Conservation (phyloP, 2,797 vertebrate genomes). For the Gymnothorax reevesii region DNA sequence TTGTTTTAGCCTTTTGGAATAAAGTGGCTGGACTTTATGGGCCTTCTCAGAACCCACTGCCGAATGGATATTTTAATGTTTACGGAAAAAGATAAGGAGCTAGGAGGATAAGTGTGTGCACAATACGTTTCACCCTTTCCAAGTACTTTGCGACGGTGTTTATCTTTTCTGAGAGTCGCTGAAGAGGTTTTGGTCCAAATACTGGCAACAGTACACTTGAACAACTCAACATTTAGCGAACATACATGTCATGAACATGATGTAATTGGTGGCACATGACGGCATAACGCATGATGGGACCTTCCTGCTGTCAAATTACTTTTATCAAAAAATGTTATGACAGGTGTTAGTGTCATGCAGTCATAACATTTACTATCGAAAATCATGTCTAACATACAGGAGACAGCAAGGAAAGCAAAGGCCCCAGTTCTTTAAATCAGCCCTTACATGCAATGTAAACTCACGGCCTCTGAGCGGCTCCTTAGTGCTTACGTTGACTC, state of each 20-base stretch:
- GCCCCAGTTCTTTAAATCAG: background rate
- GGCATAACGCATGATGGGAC: too few species aligned
- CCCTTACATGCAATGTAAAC: background rate
- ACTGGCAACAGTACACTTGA: too few species aligned
- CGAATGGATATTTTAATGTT: background rate
- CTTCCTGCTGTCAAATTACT: too few species aligned
- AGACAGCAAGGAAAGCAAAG: background rate
- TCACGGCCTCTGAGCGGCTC: background rate
- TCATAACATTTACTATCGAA: too few species aligned
- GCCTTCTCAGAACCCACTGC: background rate
- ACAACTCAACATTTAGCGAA: too few species aligned
- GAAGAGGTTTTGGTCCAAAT: too few species aligned
- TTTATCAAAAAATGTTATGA: too few species aligned
- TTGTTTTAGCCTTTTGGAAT: slow-evolving; percentile 45
- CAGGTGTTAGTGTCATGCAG: too few species aligned
- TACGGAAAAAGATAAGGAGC: background rate
- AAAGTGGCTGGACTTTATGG: background rate
- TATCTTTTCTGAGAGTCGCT: background rate
- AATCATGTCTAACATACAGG: background rate
- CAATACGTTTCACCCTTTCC: background rate
- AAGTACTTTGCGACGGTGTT: background rate
- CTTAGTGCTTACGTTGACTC: background rate
- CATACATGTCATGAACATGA: too few species aligned
- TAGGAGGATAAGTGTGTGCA: background rate
- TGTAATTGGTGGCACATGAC: too few species aligned